phyloP scores from a whole-genome alignment of 2,113 vertebrate species.

The Catharus minimus region DNA sequence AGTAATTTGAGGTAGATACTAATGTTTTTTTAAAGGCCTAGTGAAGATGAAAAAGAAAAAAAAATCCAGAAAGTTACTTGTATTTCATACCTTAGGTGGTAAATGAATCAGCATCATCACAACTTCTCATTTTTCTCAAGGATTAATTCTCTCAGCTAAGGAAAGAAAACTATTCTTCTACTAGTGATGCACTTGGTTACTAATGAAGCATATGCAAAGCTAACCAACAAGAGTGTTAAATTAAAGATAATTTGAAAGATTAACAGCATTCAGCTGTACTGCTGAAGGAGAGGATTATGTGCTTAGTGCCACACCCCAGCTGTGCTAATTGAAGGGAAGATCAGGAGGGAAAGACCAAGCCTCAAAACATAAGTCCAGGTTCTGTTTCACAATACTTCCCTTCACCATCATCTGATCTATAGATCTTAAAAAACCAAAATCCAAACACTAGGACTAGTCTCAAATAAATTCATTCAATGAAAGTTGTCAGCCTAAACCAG shows the following conservation, averaged over 20 bases:
- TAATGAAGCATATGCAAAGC: slow-evolving; percentile 40
- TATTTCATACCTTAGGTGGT: background rate
- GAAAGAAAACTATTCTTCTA: background rate
- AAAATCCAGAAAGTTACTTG: background rate
- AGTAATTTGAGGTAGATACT: background rate
- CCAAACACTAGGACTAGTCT: background rate
- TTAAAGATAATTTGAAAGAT: slow-evolving; percentile 54
- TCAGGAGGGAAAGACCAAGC: slow-evolving; percentile 30
- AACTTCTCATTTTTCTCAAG: background rate
- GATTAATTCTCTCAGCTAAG: background rate
- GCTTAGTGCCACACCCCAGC: slow-evolving; percentile 14
- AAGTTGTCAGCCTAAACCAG: background rate
- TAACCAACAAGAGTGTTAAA: background rate
- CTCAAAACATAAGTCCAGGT: background rate
- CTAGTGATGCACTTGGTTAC: background rate
- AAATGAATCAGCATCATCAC: background rate
- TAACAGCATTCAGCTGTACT: slow-evolving; percentile 57
- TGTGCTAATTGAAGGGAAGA: slow-evolving; percentile 42
- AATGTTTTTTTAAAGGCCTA: background rate
- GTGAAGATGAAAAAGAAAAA: background rate
- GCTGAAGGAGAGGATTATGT: slow-evolving; percentile 38
- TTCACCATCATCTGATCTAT: background rate
- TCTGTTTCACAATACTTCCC: background rate
- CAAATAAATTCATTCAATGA: background rate
- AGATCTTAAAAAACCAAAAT: background rate